phyloP scores from a whole-genome alignment of 2,888 invertebrate species.

The Creontiades dilutus region DNA sequence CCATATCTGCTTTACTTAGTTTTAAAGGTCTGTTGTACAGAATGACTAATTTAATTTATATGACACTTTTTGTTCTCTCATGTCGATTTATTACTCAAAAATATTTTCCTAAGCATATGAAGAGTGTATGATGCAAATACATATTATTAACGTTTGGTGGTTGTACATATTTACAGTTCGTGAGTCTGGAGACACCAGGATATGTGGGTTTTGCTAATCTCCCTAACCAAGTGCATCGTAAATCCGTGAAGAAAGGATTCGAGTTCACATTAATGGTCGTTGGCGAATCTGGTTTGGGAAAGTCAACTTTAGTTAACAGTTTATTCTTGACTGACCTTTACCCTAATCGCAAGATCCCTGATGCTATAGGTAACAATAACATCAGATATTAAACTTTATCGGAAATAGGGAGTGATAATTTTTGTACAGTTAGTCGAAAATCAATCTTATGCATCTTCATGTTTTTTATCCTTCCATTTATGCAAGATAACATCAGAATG shows the following conservation, averaged over 20 bases:
- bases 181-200: slow-evolving; percentile 90
- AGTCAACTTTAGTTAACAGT: slow-evolving; percentile 96
- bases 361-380: slow-evolving; percentile 86
- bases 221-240: slow-evolving; percentile 97
- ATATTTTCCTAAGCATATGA: neutral
- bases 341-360: slow-evolving; percentile 93
- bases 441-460: no score
- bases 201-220: slow-evolving; percentile 96
- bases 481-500: no score
- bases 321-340: slow-evolving; percentile 96
- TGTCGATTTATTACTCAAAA: no score
- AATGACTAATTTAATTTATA: no score
- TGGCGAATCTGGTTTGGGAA: slow-evolving; percentile 93
- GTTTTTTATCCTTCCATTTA: no score
- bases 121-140: neutral
- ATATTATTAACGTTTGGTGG: neutral
- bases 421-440: no score
- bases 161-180: slow-evolving; percentile 83
- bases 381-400: neutral
- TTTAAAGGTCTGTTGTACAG: no score
- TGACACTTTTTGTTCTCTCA: no score
- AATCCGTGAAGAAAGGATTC: slow-evolving; percentile 98
- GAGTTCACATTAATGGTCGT: slow-evolving; percentile 99
- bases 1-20: no score
- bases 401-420: neutral